Evolutionary conservation across 2,888 invertebrate genomes (phyloP), one percentile per base, ranked within the genome.

Genomic region (Temnothorax rugatulus): DNA sequence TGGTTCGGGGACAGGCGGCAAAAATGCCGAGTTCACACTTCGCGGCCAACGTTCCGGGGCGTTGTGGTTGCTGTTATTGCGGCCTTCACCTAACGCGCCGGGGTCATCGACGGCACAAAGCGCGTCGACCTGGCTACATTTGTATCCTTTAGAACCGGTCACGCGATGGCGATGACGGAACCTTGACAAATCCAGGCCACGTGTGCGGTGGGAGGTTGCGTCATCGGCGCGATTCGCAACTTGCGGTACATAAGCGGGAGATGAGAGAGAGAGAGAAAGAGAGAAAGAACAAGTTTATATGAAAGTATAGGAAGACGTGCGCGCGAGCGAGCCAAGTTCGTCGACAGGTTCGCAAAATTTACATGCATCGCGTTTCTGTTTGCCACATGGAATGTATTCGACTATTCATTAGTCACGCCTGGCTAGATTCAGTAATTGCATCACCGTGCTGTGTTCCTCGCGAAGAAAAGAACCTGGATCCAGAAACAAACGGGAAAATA

Each of bases 1-100:
- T 92, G 91, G 91, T 90, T 86, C 88, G 87, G 88, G 88, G 90
- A 92, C 90, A 89, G 89, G 88, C 90, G 92, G 91, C 91, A 92
- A 93, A 93, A 92, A 93, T 93, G 90, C 89, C 92, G 89, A 90
- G 89, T 93, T 94, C 92, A 91, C 93, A 91, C 93, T 91, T 87
- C 81, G 82, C 85, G 85, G 64, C 84, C 84, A 82, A 84, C 83
- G 85, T 86, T 86, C 57, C 69, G 76, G 86, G 75, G 86, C 86
- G 59, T 73, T 83, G 84, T 54, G 74, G 83, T 88, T 84, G 81
- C 84, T 74, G 75, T 82, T 74, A 76, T 38, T 71, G 74, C 84
- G 73, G 83, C 82, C 87, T 57, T 81, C 86, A 52, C 57, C 81
- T 77, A 68, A 57, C 84, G 66, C 11, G 29, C 44, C 61, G 73